A percentile compares a stretch with the other conserved stretches of the same genome.
phyloP scores from a whole-genome alignment of 2,888 invertebrate species.

The Machimus rusticus region DNA sequence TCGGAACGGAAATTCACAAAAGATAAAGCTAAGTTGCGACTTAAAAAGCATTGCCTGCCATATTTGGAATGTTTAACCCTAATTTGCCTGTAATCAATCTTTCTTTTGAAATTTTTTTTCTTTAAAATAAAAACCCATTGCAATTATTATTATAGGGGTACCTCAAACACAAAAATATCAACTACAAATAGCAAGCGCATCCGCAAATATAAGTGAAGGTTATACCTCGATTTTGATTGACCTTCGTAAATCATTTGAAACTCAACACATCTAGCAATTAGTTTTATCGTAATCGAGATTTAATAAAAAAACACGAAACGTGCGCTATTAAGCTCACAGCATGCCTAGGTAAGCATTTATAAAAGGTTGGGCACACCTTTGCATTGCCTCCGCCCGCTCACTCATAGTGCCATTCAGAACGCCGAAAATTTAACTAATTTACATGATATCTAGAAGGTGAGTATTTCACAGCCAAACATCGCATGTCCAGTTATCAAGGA shows the following conservation, averaged over 20 bases:
- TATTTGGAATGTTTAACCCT: background rate
- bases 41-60: background rate
- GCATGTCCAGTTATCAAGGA: background rate
- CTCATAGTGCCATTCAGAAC: background rate
- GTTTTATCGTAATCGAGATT: background rate
- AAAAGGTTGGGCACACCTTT: background rate
- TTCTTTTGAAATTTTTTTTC: background rate
- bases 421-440: background rate
- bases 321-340: background rate
- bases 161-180: background rate
- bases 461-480: background rate
- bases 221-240: background rate
- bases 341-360: background rate
- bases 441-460: background rate
- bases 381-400: background rate
- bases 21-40: background rate
- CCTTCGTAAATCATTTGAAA: background rate
- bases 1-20: background rate
- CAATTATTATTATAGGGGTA: background rate
- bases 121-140: background rate
- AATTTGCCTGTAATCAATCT: background rate
- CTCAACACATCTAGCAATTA: background rate
- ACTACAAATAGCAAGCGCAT: background rate
- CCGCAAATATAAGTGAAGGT: background rate
- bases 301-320: background rate